Evolutionary conservation across 2,888 invertebrate species (phyloP), one percentile per base, ranked within the genome.

Genomic region (Acanthosepion lycidas): DNA sequence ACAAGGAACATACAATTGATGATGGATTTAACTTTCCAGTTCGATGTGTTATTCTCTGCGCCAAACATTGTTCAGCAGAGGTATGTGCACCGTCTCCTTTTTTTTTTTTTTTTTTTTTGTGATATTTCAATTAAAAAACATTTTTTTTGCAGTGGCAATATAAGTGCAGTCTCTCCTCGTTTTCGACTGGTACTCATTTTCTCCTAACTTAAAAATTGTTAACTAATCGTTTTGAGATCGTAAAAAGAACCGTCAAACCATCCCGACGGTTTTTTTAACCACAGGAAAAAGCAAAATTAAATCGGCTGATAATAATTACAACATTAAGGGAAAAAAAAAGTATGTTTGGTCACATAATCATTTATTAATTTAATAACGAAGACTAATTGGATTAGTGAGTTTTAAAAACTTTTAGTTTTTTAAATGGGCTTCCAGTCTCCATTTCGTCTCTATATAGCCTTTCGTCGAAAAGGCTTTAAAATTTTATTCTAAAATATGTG

Each of bases 21-120:
- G 96, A 96, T 91, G 95, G 96, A 0, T 95, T 97, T 28, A 96
- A 97, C 94, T 97, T 97, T 95, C 97, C 97, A 0, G 97, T 96
- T 95, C 95, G 97, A 95, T 97, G 97, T 95, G 97, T 97, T 33
- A 97, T 97, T 33, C 94, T 97, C 49, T 97, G 97, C 94, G 92
- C 96, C 8, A 97, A 97, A 93, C 95, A 97, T 95, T 96, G 95
- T 93, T 96, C 95, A 94, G 95, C 95, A 94, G 95, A 95, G 95
- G 96, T 96, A 94, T 95, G 92, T 53, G 9, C 53, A 51, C 28
- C 33, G 9, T 49, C 26, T 42, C 20, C 48, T 15, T n/a, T 15
- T 53, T 51, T n/a, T 51, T 91, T 15, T n/a, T 53, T 51, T n/a
- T 51, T 78, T 26, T 94, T 93, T 94, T 51, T 55, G 91, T 55